A percentile compares a stretch with the other conserved stretches of the same genome.
phyloP scores from a whole-genome alignment of 1,140 invertebrate genomes.

The Zaprionus camerounensis region DNA sequence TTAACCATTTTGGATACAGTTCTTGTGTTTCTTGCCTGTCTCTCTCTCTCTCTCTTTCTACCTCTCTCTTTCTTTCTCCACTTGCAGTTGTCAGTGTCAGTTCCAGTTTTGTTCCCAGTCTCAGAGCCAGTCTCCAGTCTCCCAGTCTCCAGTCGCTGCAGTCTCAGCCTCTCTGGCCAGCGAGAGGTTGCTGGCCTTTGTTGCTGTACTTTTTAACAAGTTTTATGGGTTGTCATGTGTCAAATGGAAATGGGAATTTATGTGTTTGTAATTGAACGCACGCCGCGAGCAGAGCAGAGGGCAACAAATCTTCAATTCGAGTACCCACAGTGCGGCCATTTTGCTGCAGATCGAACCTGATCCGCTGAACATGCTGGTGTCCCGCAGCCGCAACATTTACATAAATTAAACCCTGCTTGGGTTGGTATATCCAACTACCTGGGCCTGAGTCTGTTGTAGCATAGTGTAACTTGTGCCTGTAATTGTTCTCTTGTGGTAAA shows the following conservation, averaged over 20 bases:
- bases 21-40: slow-evolving; percentile 21
- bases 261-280: slow-evolving; percentile 83
- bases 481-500: not conserved
- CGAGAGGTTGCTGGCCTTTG: slow-evolving; percentile 62
- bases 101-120: slow-evolving; percentile 7
- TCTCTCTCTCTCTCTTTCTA: not conserved
- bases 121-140: not conserved
- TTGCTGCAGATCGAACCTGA: slow-evolving; percentile 42
- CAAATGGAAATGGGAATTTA: slow-evolving; percentile 84
- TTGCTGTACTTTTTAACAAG: slow-evolving; percentile 79
- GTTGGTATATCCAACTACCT: slow-evolving; percentile 28
- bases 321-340: slow-evolving; percentile 38
- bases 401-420: slow-evolving; percentile 71
- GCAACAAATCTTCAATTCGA: slow-evolving; percentile 41
- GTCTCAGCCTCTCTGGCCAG: slow-evolving; percentile 43
- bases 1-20: slow-evolving; percentile 80
- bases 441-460: not conserved
- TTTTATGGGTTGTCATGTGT: slow-evolving; percentile 84
- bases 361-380: slow-evolving; percentile 58
- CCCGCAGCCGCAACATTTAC: slow-evolving; percentile 53
- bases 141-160: slow-evolving; percentile 8
- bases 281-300: slow-evolving; percentile 55
- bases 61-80: not conserved
- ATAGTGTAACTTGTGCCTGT: not conserved
- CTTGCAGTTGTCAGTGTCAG: slow-evolving; percentile 8